These are phyloP conservation scores for Amphibalanus amphitrite DNA, from an alignment of 1,140 invertebrate genomes.

Conservation along the genomic window DNA sequence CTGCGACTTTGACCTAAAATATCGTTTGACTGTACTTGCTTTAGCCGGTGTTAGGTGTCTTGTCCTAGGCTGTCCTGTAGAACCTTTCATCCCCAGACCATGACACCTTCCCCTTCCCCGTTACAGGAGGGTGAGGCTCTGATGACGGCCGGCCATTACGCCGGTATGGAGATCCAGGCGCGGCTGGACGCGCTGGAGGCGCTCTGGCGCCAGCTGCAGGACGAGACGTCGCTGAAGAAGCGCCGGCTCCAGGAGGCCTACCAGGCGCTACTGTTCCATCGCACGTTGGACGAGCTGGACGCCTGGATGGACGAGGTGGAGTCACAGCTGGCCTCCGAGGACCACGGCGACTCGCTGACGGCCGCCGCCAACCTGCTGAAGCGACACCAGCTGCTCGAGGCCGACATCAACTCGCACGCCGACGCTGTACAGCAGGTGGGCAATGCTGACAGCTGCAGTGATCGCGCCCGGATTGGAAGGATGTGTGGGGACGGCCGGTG, in stretches of 20 bases:
- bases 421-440: conserved; percentile 12
- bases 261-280: conserved; percentile 59
- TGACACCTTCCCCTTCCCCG: too few relatives aligned
- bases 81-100: too few relatives aligned
- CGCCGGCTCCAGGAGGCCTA: conserved; percentile 82
- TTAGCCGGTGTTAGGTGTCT: too few relatives aligned
- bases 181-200: conserved; percentile 63
- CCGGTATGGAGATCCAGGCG: conserved; percentile 61
- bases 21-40: too few relatives aligned
- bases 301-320: conserved; percentile 79
- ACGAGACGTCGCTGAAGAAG: conserved; percentile 61
- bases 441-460: conserved; percentile 3
- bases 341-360: conserved; percentile 59
- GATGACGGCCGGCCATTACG: conserved; percentile 68
- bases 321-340: conserved; percentile 56
- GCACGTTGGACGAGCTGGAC: conserved; percentile 74
- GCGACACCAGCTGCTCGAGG: conserved; percentile 62
- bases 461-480: neutral
- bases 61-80: too few relatives aligned
- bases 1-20: too few relatives aligned
- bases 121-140: conserved; percentile 46
- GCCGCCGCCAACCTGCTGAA: conserved; percentile 63
- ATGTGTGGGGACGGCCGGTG: too few relatives aligned
- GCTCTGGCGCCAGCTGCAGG: conserved; percentile 40
- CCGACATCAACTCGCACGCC: conserved; percentile 52